These are phyloP conservation scores for Spizaetus ornatus DNA, from an alignment of 2,113 vertebrate species.

Conservation along the genomic window DNA sequence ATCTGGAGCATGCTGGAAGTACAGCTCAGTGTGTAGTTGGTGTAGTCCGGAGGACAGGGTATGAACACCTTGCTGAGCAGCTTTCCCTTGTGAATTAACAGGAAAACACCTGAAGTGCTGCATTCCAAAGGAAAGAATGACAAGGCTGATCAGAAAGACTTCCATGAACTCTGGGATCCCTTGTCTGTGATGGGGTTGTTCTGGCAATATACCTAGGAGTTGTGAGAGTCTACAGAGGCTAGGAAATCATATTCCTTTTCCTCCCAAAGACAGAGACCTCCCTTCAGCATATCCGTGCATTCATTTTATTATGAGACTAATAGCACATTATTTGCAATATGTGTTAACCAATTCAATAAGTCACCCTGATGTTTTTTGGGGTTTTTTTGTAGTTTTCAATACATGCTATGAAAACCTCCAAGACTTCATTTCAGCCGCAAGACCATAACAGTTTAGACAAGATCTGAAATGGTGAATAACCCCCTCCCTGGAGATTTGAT, in stretches of 20 bases:
- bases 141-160: neutral
- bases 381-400: neutral
- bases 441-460: neutral
- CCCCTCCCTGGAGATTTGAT: neutral
- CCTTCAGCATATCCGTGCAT: neutral
- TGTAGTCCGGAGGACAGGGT: neutral
- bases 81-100: neutral
- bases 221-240: neutral
- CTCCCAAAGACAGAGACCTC: neutral
- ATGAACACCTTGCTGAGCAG: neutral
- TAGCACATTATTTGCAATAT: neutral
- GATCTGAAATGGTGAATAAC: neutral
- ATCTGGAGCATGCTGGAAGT: neutral
- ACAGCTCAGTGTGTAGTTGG: neutral
- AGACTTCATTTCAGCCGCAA: neutral
- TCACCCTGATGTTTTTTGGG: neutral
- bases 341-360: neutral
- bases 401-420: neutral
- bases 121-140: neutral
- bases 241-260: neutral
- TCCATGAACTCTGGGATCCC: rapidly evolving
- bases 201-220: neutral
- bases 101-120: neutral
- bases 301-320: neutral
- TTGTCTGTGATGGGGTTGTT: neutral